Conservation (phyloP, 2,888 invertebrate genomes). For the Cataglyphis albicans region DNA sequence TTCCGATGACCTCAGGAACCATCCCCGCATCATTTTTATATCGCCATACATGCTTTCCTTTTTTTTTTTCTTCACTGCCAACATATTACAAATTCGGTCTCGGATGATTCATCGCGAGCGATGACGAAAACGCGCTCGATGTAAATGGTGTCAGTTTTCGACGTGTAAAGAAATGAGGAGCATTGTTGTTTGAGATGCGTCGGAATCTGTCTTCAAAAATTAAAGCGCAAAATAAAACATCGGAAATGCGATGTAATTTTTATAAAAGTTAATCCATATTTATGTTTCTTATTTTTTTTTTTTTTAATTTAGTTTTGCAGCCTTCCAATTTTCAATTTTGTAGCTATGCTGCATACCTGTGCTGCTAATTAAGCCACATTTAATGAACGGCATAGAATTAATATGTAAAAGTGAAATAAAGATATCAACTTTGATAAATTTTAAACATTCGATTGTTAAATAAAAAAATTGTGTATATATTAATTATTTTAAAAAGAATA, state of each 20-base stretch:
- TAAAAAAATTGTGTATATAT: background rate
- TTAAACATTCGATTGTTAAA: background rate
- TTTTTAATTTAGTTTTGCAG: background rate
- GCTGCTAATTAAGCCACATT: background rate
- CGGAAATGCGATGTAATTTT: background rate
- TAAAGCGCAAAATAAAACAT: background rate
- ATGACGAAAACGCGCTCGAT: constrained; percentile 10
- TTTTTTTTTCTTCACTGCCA: background rate
- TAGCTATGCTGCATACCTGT: background rate
- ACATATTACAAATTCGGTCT: constrained; percentile 14
- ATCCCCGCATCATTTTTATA: constrained; percentile 11
- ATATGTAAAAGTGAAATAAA: background rate
- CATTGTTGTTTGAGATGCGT: background rate
- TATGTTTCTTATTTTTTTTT: background rate
- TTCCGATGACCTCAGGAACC: constrained; percentile 52
- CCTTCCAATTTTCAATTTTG: background rate
- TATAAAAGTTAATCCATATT: background rate
- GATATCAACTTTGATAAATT: background rate
- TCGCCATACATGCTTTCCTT: background rate
- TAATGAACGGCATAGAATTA: background rate
- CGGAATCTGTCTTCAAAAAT: background rate
- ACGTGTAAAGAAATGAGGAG: background rate
- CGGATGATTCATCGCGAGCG: background rate
- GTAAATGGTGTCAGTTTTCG: background rate
- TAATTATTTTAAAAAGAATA: background rate